A percentile compares a stretch with the other conserved stretches of the same genome.
Conservation (phyloP, 2,797 vertebrate species). For the Loriculus beryllinus region DNA sequence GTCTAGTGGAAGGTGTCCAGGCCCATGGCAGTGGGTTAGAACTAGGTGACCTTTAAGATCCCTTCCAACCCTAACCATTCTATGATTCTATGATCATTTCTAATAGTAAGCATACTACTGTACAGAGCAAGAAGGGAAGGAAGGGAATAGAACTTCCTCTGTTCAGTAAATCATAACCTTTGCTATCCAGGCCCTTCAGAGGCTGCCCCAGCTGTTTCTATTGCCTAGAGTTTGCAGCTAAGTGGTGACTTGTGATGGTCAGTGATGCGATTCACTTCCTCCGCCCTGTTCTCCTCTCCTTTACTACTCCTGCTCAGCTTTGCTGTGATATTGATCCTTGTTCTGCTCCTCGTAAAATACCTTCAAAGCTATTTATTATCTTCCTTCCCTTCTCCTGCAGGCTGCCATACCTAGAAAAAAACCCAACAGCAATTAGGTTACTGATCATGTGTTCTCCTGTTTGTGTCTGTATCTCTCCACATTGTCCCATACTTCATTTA, state of each 20-base stretch:
- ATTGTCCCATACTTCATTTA: background rate
- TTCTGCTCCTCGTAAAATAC: background rate
- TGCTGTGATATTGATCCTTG: background rate
- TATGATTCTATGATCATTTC: background rate
- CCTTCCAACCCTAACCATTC: background rate
- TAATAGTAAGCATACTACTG: background rate
- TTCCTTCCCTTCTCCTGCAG: background rate
- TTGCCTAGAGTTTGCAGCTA: background rate
- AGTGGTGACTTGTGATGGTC: accelerated
- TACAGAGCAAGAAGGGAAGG: background rate
- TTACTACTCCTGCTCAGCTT: background rate
- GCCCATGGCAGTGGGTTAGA: background rate
- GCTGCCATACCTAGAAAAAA: background rate
- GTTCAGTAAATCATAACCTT: background rate
- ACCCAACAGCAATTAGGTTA: background rate
- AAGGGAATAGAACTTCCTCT: background rate
- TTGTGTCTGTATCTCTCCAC: background rate
- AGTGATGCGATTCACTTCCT: background rate
- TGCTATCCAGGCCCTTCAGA: background rate
- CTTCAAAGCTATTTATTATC: background rate
- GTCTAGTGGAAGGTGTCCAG: background rate
- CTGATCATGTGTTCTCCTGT: background rate
- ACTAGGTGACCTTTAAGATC: background rate
- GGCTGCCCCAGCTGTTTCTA: background rate
- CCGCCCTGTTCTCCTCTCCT: background rate